phyloP scores from a whole-genome alignment of 2,888 invertebrate species.

The Carcina quercana region DNA sequence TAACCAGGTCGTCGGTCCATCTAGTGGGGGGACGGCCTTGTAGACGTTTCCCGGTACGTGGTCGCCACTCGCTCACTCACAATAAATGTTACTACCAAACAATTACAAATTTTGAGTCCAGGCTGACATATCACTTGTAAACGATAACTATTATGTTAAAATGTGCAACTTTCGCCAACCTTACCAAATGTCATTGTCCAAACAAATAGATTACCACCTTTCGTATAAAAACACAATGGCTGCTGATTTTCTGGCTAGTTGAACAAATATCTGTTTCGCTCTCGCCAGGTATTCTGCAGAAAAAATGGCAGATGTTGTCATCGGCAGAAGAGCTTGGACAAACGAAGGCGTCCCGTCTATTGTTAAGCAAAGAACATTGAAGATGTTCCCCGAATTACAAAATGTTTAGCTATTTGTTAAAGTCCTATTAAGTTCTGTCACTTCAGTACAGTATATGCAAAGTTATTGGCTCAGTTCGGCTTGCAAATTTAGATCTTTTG shows the following conservation, averaged over 20 bases:
- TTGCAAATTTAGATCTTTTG: conserved; percentile 23
- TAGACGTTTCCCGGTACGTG: no score
- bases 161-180: conserved; percentile 36
- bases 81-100: no score
- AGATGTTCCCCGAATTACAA: conserved; percentile 67
- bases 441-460: conserved; percentile 44
- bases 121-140: no score
- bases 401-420: conserved; percentile 73
- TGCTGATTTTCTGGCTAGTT: conserved; percentile 70
- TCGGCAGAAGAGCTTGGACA: conserved; percentile 44
- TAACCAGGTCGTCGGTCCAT: no score
- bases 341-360: conserved; percentile 48
- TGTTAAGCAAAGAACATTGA: conserved; percentile 64
- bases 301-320: conserved; percentile 69
- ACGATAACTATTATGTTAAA: conserved; percentile 36
- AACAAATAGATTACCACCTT: conserved; percentile 51
- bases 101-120: no score
- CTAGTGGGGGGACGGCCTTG: no score
- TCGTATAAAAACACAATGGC: conserved; percentile 44
- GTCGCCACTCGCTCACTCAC: no score
- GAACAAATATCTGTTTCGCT: conserved; percentile 67
- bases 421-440: conserved; percentile 69
- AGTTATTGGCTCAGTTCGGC: conserved; percentile 11
- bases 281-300: conserved; percentile 41
- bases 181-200: conserved; percentile 34